Evolutionary conservation across 2,888 invertebrate species (phyloP).

Genomic region (Melanotus villosus): DNA sequence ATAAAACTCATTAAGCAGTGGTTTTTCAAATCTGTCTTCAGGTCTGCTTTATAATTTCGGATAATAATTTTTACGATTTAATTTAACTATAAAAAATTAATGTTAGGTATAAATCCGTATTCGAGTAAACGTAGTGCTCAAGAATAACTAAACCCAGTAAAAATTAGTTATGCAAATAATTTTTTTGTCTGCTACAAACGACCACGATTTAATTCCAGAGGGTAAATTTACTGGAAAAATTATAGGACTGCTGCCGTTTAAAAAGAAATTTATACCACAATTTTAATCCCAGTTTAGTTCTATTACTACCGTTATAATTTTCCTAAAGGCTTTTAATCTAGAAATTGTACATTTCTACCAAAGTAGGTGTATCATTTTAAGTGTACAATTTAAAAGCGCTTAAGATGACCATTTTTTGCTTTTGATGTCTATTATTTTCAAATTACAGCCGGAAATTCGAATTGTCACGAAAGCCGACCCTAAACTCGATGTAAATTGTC

Average conservation of each 20-base stretch:
- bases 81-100: background rate
- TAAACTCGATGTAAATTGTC: no score
- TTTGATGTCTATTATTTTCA: conserved; percentile 38
- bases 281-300: background rate
- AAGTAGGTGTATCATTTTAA: conserved; percentile 24
- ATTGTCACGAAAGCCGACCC: conserved; percentile 28
- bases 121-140: background rate
- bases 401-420: conserved; percentile 32
- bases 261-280: conserved; percentile 28
- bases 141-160: background rate
- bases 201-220: conserved; percentile 13
- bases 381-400: conserved; percentile 39
- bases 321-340: conserved; percentile 37
- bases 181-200: conserved; percentile 17
- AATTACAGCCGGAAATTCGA: conserved; percentile 32
- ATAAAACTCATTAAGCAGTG: no score
- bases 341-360: conserved; percentile 33
- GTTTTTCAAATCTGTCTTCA: no score
- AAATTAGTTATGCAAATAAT: conserved; percentile 10
- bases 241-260: conserved; percentile 33
- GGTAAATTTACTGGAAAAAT: conserved; percentile 14
- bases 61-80: no score
- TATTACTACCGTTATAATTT: conserved; percentile 40
- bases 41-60: no score
- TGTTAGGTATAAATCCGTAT: background rate